phyloP scores from a whole-genome alignment of 1,140 invertebrate species.

The Dysdera silvatica region DNA sequence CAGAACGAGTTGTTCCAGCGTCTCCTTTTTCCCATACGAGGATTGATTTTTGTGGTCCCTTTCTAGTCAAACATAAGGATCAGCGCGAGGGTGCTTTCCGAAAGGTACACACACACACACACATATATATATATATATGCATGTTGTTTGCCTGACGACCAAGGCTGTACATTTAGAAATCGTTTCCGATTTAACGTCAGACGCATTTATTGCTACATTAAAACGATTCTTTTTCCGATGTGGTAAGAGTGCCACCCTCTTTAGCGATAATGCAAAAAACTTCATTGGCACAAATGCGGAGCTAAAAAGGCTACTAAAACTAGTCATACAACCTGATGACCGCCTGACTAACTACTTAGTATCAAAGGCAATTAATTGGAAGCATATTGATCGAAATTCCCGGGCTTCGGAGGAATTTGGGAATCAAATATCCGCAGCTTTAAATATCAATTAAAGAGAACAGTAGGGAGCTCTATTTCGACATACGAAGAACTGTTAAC shows the following conservation, averaged over 20 bases:
- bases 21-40: not conserved
- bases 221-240: constrained; percentile 11
- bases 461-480: not conserved
- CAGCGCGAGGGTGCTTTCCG: not conserved
- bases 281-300: not conserved
- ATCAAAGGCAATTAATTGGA: not conserved
- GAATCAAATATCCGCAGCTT: not conserved
- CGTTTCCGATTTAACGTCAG: constrained; percentile 20
- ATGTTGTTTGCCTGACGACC: constrained; percentile 15
- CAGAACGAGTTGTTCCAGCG: not conserved
- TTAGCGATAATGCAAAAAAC: not conserved
- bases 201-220: constrained; percentile 23
- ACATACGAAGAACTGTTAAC: not conserved
- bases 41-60: not conserved
- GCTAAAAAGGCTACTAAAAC: not conserved
- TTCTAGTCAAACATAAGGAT: not conserved
- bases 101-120: too few species aligned
- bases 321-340: not conserved
- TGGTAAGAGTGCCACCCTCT: not conserved
- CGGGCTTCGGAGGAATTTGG: not conserved
- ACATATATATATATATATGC: too few species aligned
- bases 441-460: not conserved
- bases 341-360: not conserved
- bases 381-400: not conserved
- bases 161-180: constrained; percentile 30